These are phyloP conservation scores for Lydus trimaculatus DNA, from an alignment of 2,888 invertebrate genomes.

Conservation along the genomic window DNA sequence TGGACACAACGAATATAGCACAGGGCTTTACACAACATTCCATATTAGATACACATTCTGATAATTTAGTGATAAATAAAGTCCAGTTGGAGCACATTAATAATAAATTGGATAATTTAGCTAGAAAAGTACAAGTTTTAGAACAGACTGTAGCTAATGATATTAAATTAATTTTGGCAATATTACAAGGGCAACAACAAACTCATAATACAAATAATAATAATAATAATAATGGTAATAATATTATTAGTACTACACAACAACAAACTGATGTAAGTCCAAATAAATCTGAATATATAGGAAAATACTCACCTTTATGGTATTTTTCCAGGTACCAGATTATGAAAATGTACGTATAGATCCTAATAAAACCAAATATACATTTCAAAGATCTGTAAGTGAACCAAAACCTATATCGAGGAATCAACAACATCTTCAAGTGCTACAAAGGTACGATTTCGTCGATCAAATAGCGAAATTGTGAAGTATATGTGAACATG, in stretches of 20 bases:
- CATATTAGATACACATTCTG: slow-evolving; percentile 54
- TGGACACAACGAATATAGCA: slow-evolving; percentile 23
- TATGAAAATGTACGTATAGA: slow-evolving; percentile 57
- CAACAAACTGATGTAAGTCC: slow-evolving; percentile 34
- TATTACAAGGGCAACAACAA: slow-evolving; percentile 51
- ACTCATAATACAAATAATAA: slow-evolving; percentile 2
- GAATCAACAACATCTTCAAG: slow-evolving; percentile 57
- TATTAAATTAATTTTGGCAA: slow-evolving; percentile 72
- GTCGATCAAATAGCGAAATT: too few species aligned
- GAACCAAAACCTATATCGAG: slow-evolving; percentile 60
- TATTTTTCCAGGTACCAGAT: slow-evolving; percentile 52
- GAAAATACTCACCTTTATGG: too few species aligned
- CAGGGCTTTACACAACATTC: slow-evolving; percentile 53
- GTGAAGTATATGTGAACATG: too few species aligned
- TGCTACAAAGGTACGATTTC: slow-evolving; percentile 56
- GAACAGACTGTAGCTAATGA: slow-evolving; percentile 78
- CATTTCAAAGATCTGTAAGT: slow-evolving; percentile 60
- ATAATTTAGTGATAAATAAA: slow-evolving; percentile 56
- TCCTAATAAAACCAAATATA: slow-evolving; percentile 51
- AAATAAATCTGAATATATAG: too few species aligned
- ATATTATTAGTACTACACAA: slow-evolving; percentile 29
- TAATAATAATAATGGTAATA: background rate
- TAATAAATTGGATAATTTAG: slow-evolving; percentile 71
- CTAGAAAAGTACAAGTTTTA: slow-evolving; percentile 72
- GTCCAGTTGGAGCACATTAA: slow-evolving; percentile 65